Percentiles rank a stretch among this genome's conserved stretches.
phyloP scores from a whole-genome alignment of 1,140 invertebrate species.

The Achatina immaculata region DNA sequence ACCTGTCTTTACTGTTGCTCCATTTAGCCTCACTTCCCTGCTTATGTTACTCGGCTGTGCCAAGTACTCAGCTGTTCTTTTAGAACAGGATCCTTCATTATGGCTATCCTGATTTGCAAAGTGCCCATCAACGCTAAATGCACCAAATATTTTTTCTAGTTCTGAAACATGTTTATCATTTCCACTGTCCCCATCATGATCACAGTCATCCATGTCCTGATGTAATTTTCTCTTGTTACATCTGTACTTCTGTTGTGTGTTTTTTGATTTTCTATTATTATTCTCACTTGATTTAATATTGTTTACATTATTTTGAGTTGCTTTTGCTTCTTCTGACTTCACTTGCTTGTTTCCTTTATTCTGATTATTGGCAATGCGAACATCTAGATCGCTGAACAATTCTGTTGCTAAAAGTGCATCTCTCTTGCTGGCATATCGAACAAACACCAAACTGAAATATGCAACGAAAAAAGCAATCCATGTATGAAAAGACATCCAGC shows the following conservation, averaged over 20 bases:
- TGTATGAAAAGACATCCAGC: neutral
- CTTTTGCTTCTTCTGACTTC: too few species aligned
- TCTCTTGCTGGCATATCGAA: constrained; percentile 4
- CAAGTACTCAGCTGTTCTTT: too few species aligned
- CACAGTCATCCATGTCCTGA: neutral
- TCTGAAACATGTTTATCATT: neutral
- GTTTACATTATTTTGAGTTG: neutral
- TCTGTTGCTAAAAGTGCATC: neutral
- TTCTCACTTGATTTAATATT: neutral
- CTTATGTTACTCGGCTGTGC: neutral
- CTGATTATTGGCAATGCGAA: neutral
- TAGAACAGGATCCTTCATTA: neutral
- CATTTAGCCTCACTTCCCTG: neutral
- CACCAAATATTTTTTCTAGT: neutral
- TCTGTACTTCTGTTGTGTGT: neutral
- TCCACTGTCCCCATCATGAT: neutral
- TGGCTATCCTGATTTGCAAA: neutral
- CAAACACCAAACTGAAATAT: neutral
- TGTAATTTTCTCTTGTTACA: neutral
- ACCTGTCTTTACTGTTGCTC: neutral
- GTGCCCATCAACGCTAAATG: neutral
- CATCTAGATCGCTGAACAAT: neutral
- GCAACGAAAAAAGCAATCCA: neutral
- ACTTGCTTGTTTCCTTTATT: neutral
- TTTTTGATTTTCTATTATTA: neutral